phyloP scores from a whole-genome alignment of 2,797 vertebrate genomes.

The Clarias pachynema region DNA sequence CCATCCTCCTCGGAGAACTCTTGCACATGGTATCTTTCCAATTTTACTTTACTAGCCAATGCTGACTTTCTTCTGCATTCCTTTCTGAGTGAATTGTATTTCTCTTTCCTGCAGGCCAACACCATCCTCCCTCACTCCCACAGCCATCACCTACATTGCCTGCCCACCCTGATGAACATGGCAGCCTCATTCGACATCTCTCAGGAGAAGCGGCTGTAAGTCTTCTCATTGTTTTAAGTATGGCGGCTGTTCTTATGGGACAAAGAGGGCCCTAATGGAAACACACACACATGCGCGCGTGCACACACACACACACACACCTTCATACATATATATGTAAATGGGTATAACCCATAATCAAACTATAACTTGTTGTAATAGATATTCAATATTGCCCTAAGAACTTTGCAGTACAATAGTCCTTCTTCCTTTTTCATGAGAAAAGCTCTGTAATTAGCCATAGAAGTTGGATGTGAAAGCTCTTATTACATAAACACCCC shows the following conservation, averaged over 20 bases:
- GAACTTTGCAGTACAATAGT: neutral
- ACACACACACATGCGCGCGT: neutral
- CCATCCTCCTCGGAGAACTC: constrained; percentile 95
- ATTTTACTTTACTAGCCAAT: neutral
- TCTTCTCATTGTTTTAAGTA: neutral
- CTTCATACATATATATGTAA: neutral
- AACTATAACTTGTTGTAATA: neutral
- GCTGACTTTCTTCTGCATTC: neutral
- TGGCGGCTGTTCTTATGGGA: too few relatives aligned
- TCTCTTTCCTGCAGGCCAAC: constrained; percentile 81
- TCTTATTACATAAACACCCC: neutral
- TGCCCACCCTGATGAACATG: constrained; percentile 97
- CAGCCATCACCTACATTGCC: constrained; percentile 96
- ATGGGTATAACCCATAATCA: neutral
- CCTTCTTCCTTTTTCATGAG: neutral
- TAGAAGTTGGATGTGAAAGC: neutral
- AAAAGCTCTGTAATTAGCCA: neutral
- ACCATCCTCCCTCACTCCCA: constrained; percentile 98
- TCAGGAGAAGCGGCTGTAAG: constrained; percentile 94
- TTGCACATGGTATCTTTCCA: constrained; percentile 67
- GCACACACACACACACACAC: neutral
- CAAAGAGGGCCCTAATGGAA: neutral
- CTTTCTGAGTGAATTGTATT: neutral
- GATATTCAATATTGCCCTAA: neutral
- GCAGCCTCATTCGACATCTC: constrained; percentile 95